Evolutionary conservation across 2,888 invertebrate genomes (phyloP), one percentile per base, ranked within the genome.

Genomic region (Drosophila vallismaia): DNA sequence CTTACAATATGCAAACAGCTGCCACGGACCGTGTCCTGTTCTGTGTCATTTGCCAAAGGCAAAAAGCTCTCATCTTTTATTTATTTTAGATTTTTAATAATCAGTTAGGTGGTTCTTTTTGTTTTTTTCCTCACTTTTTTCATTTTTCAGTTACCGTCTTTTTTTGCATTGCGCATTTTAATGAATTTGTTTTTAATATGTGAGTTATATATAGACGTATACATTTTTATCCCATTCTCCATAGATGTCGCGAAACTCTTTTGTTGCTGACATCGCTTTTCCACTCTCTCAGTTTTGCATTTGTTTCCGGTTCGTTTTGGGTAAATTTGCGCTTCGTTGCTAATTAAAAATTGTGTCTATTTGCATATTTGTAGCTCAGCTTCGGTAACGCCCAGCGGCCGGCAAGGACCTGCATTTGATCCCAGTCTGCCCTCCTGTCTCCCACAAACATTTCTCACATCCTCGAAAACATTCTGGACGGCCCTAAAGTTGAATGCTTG

Each of bases 271-370:
- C 82, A 82, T 79, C 83, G 86, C 72, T 64, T 69, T 66, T 45
- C 29, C 42, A 26, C 29, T 19, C 36, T 40, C 10, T 14, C 33
- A 1, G 1, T 40, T 44, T 55, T n/a, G 12, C 8, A 19, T 69
- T 52, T 45, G 44, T 67, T 64, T 64, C 64, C 64, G 64, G 54
- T 67, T 54, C 12, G 54, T 36, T 63, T 63, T 67, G 54, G 60
- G 75, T 51, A 86, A 82, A 87, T 85, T 88, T 85, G 86, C 88
- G 88, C 88, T 63, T 82, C 77, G 87, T 57, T 88, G 88, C 85
- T 85, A 85, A 85, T 85, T 85, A 85, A 85, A 85, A 85, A 87
- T 82, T 87, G 82, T 81, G 85, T 85, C 81, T 85, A 85, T 85
- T 85, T 85, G 83, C 87, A 87, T 88, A 85, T 85, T 86, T 85